Conservation (phyloP, 2,797 vertebrate genomes). For the Coendou prehensilis region DNA sequence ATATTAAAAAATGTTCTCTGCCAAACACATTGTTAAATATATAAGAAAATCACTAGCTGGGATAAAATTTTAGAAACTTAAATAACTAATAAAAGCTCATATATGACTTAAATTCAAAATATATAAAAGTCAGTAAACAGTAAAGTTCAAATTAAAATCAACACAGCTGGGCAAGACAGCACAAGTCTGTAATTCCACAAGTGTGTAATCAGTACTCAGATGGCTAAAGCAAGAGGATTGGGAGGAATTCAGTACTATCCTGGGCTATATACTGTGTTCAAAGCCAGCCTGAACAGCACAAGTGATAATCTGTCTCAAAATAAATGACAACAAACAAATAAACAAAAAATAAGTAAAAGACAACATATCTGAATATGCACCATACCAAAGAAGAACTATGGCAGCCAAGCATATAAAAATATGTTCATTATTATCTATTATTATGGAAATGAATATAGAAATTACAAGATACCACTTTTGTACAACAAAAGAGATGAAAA, state of each 20-base stretch:
- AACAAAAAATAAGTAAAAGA: neutral
- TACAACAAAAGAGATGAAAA: neutral
- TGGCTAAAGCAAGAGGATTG: neutral
- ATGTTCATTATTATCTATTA: neutral
- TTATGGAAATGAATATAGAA: neutral
- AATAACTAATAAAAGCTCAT: neutral
- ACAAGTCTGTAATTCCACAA: neutral
- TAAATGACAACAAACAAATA: neutral
- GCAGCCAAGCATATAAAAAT: neutral
- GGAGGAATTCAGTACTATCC: neutral
- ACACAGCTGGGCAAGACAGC: neutral
- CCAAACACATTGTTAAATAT: neutral
- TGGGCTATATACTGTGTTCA: neutral
- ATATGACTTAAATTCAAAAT: neutral
- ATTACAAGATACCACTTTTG: neutral
- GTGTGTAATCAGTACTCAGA: neutral
- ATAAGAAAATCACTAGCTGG: neutral
- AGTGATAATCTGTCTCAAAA: neutral
- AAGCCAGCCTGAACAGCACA: neutral
- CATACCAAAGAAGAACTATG: neutral
- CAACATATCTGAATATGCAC: neutral
- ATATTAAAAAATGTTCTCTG: neutral
- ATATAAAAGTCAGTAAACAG: neutral
- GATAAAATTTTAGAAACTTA: neutral
- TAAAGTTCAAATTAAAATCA: neutral